Evolutionary conservation across 2,797 vertebrate genomes (phyloP).

Genomic region (Microtus californicus): DNA sequence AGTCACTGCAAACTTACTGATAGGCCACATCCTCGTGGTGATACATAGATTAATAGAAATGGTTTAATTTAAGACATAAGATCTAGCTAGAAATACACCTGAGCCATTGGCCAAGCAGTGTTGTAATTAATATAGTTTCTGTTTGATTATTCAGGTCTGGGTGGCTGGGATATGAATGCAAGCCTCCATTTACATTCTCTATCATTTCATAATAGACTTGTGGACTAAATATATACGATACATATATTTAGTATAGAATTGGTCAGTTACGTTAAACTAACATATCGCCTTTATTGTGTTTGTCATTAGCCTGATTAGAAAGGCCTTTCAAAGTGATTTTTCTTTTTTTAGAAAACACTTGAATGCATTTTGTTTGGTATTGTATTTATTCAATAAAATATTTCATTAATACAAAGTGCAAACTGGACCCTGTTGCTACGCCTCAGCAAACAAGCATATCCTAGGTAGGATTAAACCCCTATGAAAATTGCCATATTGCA

Average conservation of each 20-base stretch:
- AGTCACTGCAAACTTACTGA: too few species aligned
- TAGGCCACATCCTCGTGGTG: too few species aligned
- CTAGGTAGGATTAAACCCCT: conserved; percentile 90
- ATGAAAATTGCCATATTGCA: conserved; percentile 92
- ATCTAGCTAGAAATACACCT: too few species aligned
- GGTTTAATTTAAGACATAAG: too few species aligned
- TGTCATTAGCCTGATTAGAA: conserved; percentile 85
- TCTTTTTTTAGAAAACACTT: conserved; percentile 89
- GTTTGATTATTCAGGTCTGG: too few species aligned
- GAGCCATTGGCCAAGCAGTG: too few species aligned
- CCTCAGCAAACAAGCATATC: conserved; percentile 90
- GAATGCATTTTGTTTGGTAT: conserved; percentile 92
- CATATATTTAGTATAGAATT: conserved; percentile 94
- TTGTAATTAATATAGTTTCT: too few species aligned
- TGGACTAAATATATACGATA: conserved; percentile 96
- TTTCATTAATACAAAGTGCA: conserved; percentile 92
- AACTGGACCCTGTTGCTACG: conserved; percentile 90
- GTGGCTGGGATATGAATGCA: too few species aligned
- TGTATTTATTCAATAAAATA: conserved; percentile 94
- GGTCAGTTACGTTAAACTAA: conserved; percentile 99
- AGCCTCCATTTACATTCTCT: conserved; percentile 81
- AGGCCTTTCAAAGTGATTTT: conserved; percentile 89
- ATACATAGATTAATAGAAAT: too few species aligned
- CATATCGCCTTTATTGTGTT: conserved; percentile 89
- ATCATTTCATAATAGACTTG: conserved; percentile 99